Evolutionary conservation across 2,888 invertebrate species (phyloP), one percentile per base, ranked within the genome.

Genomic region (Orthosia incerta): DNA sequence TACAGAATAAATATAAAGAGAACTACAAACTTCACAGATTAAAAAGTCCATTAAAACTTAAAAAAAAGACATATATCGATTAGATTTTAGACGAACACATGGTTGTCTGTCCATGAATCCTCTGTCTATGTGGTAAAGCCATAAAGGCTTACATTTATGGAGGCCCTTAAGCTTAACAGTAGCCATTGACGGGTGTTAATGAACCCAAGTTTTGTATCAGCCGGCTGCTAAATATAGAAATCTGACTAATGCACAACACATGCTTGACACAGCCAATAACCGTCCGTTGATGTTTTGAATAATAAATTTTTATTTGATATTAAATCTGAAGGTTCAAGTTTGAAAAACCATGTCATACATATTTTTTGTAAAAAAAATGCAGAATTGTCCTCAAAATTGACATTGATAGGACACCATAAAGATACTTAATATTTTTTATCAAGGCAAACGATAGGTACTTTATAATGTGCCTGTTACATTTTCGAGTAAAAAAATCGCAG

Each of bases 221-320:
- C 83, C 85, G 80, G 68, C 74, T 67, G 86, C 93, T 93, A 94
- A 91, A 93, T 92, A 95, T 95, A 95, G 94, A 88, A 82, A 88
- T 89, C 87, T 94, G 95, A 95, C 93, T 92, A 93, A 94, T 89
- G 83, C 86, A 80, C 77, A 90, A 87, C 93, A 94, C 90, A 93
- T 94, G 94, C 88, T 91, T 91, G 92, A 92, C 93, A 91, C 88
- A 87, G 82, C 88, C 86, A 87, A 89, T 91, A 89, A 89, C 88
- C 83, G 86, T 74, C 79, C 79, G 84, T 73, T 80, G 60, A 68
- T 87, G 88, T 87, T 89, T 86, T 84, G 85, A 90, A 89, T 88
- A 89, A 88, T 89, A 87, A 87, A 87, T 85, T 31, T 45, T 67
- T 51, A 57, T 79, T 48, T 39, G 71, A 64, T 69, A 71, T 69